Percentiles rank a stretch among this genome's conserved stretches.
phyloP scores from a whole-genome alignment of 2,797 vertebrate species.

The Chelon auratus region DNA sequence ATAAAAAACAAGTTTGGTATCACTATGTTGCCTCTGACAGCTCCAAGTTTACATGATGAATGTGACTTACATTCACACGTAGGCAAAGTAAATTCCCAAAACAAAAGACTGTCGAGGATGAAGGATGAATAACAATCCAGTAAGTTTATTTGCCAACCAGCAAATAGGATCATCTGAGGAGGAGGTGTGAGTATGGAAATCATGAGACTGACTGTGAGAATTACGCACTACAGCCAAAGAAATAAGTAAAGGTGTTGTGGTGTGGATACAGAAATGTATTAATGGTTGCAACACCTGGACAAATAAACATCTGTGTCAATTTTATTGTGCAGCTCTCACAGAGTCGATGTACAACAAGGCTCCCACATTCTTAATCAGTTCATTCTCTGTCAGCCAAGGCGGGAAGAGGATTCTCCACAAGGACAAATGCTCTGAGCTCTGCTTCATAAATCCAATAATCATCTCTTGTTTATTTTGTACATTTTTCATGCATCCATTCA shows the following conservation, averaged over 20 bases:
- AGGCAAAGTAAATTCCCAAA: neutral
- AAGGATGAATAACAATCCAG: neutral
- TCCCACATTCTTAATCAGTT: conserved; percentile 10
- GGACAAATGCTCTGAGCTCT: conserved; percentile 13
- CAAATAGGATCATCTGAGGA: neutral
- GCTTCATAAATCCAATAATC: conserved; percentile 13
- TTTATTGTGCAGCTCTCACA: neutral
- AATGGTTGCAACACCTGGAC: conserved; percentile 3
- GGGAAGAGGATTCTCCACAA: conserved; percentile 13
- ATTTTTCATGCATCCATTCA: conserved; percentile 3
- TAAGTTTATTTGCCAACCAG: neutral
- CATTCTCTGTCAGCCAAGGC: neutral
- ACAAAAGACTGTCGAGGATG: conserved; percentile 10
- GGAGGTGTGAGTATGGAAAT: neutral
- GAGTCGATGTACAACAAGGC: neutral
- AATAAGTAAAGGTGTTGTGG: conserved; percentile 5
- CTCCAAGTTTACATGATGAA: conserved; percentile 3
- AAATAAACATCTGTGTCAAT: neutral
- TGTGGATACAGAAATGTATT: neutral
- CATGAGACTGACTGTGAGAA: neutral
- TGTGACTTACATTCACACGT: neutral
- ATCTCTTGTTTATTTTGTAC: conserved; percentile 16
- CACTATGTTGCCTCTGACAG: conserved; percentile 18
- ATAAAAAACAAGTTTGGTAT: neutral
- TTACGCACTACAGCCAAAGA: conserved; percentile 1